phyloP scores from a whole-genome alignment of 2,888 invertebrate species.

The Mythimna albipuncta region DNA sequence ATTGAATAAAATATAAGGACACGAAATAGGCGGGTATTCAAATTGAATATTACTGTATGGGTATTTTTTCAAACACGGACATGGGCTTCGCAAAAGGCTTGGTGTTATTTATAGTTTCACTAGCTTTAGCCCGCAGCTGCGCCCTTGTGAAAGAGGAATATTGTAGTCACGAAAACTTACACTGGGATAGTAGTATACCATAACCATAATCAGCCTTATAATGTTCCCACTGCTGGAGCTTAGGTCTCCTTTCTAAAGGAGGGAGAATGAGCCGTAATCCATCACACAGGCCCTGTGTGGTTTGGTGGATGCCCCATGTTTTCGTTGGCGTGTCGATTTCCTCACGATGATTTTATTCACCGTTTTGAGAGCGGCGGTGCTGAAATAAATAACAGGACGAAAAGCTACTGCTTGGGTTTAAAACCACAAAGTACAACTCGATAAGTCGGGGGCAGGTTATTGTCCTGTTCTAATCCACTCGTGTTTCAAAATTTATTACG shows the following conservation, averaged over 20 bases:
- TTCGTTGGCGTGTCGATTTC: too few relatives aligned
- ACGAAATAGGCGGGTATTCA: conserved; percentile 55
- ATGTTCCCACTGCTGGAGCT: background rate
- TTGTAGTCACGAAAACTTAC: background rate
- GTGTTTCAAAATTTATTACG: too few relatives aligned
- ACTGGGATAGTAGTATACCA: background rate
- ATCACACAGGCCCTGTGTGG: background rate
- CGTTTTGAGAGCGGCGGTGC: too few relatives aligned
- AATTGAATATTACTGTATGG: conserved; percentile 37
- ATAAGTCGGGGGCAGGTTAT: too few relatives aligned
- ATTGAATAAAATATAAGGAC: conserved; percentile 52
- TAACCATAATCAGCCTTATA: background rate
- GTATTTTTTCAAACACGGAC: conserved; percentile 31
- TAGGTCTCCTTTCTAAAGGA: background rate
- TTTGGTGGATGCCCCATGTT: too few relatives aligned
- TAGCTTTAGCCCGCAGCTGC: background rate
- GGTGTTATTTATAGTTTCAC: conserved; percentile 20
- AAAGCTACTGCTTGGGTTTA: too few relatives aligned
- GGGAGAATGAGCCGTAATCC: background rate
- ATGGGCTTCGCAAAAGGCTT: conserved; percentile 2
- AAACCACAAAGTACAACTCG: too few relatives aligned
- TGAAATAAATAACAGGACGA: too few relatives aligned
- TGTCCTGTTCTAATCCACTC: too few relatives aligned
- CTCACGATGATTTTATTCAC: too few relatives aligned
- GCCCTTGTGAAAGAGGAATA: background rate